phyloP scores from a whole-genome alignment of 2,888 invertebrate species.

The Atethmia centrago region DNA sequence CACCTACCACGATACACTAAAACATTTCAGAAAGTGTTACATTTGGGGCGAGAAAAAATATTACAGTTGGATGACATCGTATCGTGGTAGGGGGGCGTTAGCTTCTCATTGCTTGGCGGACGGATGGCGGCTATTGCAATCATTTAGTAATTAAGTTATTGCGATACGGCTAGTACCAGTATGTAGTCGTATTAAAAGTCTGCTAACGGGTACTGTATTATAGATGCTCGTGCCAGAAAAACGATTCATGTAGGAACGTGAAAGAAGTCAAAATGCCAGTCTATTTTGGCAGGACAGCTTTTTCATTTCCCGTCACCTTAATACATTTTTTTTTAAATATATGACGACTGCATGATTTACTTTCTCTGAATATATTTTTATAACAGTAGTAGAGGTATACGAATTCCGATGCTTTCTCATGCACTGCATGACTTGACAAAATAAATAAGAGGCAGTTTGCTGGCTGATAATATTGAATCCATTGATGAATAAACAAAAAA shows the following conservation, averaged over 20 bases:
- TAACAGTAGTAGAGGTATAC: neutral
- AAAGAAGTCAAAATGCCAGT: conserved; percentile 20
- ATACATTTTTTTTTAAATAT: conserved; percentile 15
- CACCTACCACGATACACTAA: conserved; percentile 66
- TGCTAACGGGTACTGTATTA: conserved; percentile 15
- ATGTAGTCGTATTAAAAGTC: conserved; percentile 54
- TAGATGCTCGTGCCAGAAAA: conserved; percentile 8
- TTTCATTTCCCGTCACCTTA: conserved; percentile 21
- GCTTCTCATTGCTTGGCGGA: conserved; percentile 57
- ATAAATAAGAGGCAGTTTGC: neutral
- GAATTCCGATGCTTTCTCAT: neutral
- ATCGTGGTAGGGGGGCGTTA: conserved; percentile 58
- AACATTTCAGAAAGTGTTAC: conserved; percentile 35
- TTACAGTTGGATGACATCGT: conserved; percentile 31
- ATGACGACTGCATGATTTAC: conserved; percentile 12
- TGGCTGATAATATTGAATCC: neutral
- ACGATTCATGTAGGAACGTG: conserved; percentile 15
- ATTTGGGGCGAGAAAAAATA: conserved; percentile 24
- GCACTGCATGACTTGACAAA: conserved; percentile 17
- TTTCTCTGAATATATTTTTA: conserved; percentile 22
- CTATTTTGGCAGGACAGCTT: conserved; percentile 28
- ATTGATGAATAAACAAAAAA: neutral
- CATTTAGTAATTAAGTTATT: conserved; percentile 66
- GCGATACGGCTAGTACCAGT: conserved; percentile 49
- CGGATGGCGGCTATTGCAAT: conserved; percentile 59